Base-by-base conservation (phyloP, 2,888 invertebrate species). In the Odontocerum albicorne region DNA sequence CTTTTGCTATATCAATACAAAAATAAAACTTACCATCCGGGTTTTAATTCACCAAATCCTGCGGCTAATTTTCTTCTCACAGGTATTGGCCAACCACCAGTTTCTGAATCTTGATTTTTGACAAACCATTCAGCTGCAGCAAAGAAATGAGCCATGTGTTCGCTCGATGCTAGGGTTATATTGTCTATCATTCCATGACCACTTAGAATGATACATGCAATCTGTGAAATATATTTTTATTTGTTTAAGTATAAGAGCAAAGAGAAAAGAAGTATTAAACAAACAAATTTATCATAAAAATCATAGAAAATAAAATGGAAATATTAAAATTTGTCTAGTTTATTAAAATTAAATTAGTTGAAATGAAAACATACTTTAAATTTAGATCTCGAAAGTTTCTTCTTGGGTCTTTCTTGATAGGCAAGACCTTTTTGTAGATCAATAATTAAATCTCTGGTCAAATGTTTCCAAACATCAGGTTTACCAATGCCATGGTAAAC, bases 51-150 rank as follows among this genome's bases (percentile, higher is more conserved):
- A 4, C 85, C 82, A 71, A 89, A 87, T 17, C 88, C 87, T 39
- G 85, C 76, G 1, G 86, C 85, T 63, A 88, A 82, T 73, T 82
- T 86, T 67, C 95, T 79, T 53, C 83, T 81, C 42, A 95, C 96
- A 46, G 91, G 90, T 68, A 95, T 92, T 42, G 92, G 83, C 95
- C 97, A 98, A 58, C 96, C 98, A 40, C 98, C 98, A 15, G 86
- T 84, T 63, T 82, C 80, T 47, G 79, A 69, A 68, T 96, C 90
- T 76, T 98, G 98, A 72, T 89, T 83, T 20, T 80, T 77, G 36
- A 92, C 86, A 69, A 98, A 89, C 97, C 97, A 99, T 65, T 90
- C 85, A 39, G 94, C 94, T 7, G 96, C 92, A 71, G 90, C 88
- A 68, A 88, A 89, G 77, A 98, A 97, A 71, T 94, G 91, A 62